phyloP scores from a whole-genome alignment of 1,140 invertebrate genomes.

The Drosophila neocordata region DNA sequence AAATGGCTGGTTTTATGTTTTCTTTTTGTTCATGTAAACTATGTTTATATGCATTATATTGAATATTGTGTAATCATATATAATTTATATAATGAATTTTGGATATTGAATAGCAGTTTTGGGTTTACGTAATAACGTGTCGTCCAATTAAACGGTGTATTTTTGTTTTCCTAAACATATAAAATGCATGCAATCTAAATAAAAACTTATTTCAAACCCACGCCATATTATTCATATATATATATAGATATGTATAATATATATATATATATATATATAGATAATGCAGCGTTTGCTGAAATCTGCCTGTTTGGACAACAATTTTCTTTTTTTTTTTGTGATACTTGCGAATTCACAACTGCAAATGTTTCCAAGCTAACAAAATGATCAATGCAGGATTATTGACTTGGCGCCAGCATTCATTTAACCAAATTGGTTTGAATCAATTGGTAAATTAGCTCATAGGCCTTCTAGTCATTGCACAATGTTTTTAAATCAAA shows the following conservation, averaged over 20 bases:
- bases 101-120: slow-evolving; percentile 12
- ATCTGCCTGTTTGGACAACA: slow-evolving; percentile 44
- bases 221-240: slow-evolving; percentile 28
- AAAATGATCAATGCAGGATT: neutral
- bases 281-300: slow-evolving; percentile 51
- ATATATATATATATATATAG: slow-evolving; percentile 41
- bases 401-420: neutral
- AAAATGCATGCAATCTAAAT: slow-evolving; percentile 70
- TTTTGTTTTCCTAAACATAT: slow-evolving; percentile 52
- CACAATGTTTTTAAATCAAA: neutral
- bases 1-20: neutral
- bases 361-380: neutral
- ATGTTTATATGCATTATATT: slow-evolving; percentile 3
- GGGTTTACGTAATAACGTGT: slow-evolving; percentile 16
- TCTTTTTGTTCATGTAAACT: slow-evolving; percentile 1
- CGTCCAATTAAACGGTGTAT: slow-evolving; percentile 6
- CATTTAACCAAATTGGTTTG: neutral
- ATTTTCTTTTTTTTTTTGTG: slow-evolving; percentile 18
- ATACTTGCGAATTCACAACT: neutral
- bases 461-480: neutral
- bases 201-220: slow-evolving; percentile 25
- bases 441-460: neutral
- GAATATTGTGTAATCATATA: neutral
- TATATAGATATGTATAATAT: slow-evolving; percentile 41
- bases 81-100: neutral